Evolutionary conservation across 2,888 invertebrate genomes (phyloP), one percentile per base, ranked within the genome.

Genomic region (Scaptomyza parva): DNA sequence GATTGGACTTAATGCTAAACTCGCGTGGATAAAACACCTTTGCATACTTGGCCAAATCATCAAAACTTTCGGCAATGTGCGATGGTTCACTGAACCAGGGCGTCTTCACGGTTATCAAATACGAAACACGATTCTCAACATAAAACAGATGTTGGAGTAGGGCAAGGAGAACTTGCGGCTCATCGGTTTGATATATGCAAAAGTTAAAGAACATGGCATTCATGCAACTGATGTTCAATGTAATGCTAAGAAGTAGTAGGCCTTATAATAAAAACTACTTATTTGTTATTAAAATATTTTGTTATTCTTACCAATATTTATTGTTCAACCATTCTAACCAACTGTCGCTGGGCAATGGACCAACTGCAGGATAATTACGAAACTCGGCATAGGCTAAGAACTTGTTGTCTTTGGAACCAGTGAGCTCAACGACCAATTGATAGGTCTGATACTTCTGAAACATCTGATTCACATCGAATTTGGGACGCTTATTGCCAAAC

Each of bases 361-460:
- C 50, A 3, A 91, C 58, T 5, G 69, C 43, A 0, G 91, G 91
- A 58, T 67, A 77, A 17, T 80, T 84, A 0, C 74, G 73, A 11
- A 91, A 70, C 41, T 90, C 89, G 0, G 88, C 91, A 70, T 89
- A 91, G 17, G 82, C 90, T 0, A 84, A 47, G 5, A 61, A 0
- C 0, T 7, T 5, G 1, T 1, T 3, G 1, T 9, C 2, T 2
- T n/a, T 24, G 1, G 20, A 1, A 0, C 37, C 18, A 3, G 17
- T 20, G 5, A 45, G 33, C 3, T 61, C 47, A 2, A 79, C 83
- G n/a, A 88, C 11, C 5, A 89, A 26, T 2, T 88, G 82, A 70
- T 89, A 74, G 0, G 86, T 79, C 41, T 85, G 69, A 55, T 88
- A 87, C 9, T 17, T 24, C 0, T 57, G 41, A 35, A 90, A 88